Base-by-base conservation (phyloP, 2,113 vertebrate genomes). In the Gavia stellata region DNA sequence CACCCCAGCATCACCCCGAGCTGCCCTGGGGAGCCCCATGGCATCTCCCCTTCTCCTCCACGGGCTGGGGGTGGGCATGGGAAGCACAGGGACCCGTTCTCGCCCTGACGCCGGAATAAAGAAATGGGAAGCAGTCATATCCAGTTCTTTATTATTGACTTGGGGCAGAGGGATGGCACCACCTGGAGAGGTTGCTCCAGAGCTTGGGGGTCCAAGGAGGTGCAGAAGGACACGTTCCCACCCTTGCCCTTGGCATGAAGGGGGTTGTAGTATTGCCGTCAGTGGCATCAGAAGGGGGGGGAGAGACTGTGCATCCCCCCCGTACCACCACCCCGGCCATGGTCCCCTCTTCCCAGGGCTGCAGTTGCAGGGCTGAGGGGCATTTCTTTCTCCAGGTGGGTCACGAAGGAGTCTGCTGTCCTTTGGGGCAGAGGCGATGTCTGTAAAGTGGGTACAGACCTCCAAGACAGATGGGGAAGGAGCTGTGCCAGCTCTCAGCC, bases 271-370 rank as follows among this genome's bases (percentile, higher is more conserved):
- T 4, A 78, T 19, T n/a, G 26, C 45, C 31, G 2, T 6, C 42
- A 25, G 49, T 3, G 78, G n/a, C 44, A 52, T 25, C 65, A 36
- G 65, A n/a, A 58, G 9, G 0, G 1, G 14, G 14, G n/a, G 15
- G 21, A 9, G 38, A 34, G 49, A 31, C 17, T 40, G n/a, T 40
- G 29, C 25, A 73, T n/a, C n/a, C 2, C 14, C 7, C 9, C 9
- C 3, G 0, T 17, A 24, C 36, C 59, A 19, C 12, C 49, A 44
- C 20, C 21, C 20, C 0, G 2, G 14, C 42, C 23, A 3, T 3
- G 6, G 4, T 9, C 2, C 29, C 24, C 24, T 52, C 77, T 55
- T 81, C 61, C 23, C 14, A 1, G 17, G 17, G 79, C 45, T 58
- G 50, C 52, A 49, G 11, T 11, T 56, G 44, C 6, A 42, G n/a